phyloP scores from a whole-genome alignment of 2,113 vertebrate genomes.

The Semicossyphus pulcher region DNA sequence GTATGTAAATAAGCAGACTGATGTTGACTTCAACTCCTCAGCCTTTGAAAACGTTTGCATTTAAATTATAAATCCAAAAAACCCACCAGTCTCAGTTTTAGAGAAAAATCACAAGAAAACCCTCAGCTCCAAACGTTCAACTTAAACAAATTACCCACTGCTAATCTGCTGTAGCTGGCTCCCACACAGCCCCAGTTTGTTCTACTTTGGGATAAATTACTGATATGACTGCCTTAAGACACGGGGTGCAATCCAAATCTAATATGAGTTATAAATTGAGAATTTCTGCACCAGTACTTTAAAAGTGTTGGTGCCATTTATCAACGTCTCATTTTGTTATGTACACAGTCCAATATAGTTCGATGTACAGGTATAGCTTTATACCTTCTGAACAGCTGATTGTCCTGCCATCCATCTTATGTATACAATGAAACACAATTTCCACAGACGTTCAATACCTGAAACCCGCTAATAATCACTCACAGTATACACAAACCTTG shows the following conservation, averaged over 20 bases:
- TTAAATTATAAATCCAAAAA: slow-evolving; percentile 4
- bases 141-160: slow-evolving; percentile 25
- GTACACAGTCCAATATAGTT: too few species aligned
- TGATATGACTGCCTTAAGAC: slow-evolving; percentile 39
- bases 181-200: slow-evolving; percentile 17
- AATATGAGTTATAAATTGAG: too few species aligned
- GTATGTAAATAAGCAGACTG: not conserved
- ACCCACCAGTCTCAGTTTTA: not conserved
- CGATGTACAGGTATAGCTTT: not conserved
- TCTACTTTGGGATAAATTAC: slow-evolving; percentile 35
- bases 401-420: not conserved
- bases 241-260: slow-evolving; percentile 39
- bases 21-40: too few species aligned
- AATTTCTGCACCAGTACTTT: slow-evolving; percentile 1
- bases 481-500: slow-evolving; percentile 4
- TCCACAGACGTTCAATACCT: not conserved
- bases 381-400: not conserved
- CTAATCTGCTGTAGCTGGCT: slow-evolving; percentile 43
- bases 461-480: not conserved
- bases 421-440: not conserved
- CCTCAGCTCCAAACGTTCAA: slow-evolving; percentile 15
- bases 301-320: not conserved
- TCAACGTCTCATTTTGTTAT: not conserved
- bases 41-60: too few species aligned
- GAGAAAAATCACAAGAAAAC: slow-evolving; percentile 17